Base-by-base conservation (phyloP, 2,888 invertebrate species). In the Lampropteryx suffumata region DNA sequence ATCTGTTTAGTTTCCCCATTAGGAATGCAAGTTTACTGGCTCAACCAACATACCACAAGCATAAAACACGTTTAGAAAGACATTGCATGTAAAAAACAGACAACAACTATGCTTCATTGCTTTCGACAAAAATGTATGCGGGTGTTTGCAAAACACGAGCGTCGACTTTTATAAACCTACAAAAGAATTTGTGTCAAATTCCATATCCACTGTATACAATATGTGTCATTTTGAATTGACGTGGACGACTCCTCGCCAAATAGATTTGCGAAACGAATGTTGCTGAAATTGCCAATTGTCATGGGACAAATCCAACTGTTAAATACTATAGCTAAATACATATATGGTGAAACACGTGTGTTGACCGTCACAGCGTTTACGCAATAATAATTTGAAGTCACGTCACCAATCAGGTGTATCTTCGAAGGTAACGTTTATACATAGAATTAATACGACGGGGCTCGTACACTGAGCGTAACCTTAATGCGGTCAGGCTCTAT, bases 331-430 rank as follows among this genome's bases (percentile, higher is more conserved):
- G 48, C 33, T 45, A 55, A 56, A 58, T 45, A 50, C 44, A 53
- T 47, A 13, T 32, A 55, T 62, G 51, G 37, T 34, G 60, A 60
- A 64, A 63, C 52, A 51, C 51, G 44, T 50, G 39, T 36, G 39
- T 40, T 27, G 26, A 53, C 35, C 49, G 51, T 52, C 57, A 59
- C 49, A 58, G 59, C 42, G 36, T 57, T 63, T 59, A 50, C 51
- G 59, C 56, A 67, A 67, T 55, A 55, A 57, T 46, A 65, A 57
- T 67, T 69, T 62, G 54, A 58, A 65, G 62, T 61, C 63, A 62
- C 57, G 54, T 57, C 62, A 58, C 55, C 61, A 57, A 54, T 42
- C 14, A 28, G 0, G 4, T 6, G 49, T 32, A 45, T 32, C 51
- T 35, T 37, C 13, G 33, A 55, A 30, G 12, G 37, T 37, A 52